A percentile compares a stretch with the other conserved stretches of the same genome.
phyloP scores from a whole-genome alignment of 2,888 invertebrate species.

The Stenchaetothrips biformis region DNA sequence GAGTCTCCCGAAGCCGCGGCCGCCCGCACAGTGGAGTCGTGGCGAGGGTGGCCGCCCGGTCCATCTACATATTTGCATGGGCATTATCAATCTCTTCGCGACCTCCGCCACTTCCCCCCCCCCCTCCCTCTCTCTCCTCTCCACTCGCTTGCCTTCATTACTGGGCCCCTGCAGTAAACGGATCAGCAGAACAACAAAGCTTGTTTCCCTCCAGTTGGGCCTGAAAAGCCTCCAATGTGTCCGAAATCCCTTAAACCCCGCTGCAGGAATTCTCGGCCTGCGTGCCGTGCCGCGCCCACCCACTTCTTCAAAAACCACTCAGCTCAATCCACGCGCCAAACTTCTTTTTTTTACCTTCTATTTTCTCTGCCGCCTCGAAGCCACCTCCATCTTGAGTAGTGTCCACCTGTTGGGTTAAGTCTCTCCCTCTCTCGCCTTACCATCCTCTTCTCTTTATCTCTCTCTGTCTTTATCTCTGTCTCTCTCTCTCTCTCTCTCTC shows the following conservation, averaged over 20 bases:
- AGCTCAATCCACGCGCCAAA: constrained; percentile 26
- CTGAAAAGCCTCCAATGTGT: constrained; percentile 7
- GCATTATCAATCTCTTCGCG: not conserved
- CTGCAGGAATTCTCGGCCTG: not conserved
- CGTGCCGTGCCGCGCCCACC: not conserved
- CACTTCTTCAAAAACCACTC: constrained; percentile 2
- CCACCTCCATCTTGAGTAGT: not conserved
- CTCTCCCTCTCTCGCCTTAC: not conserved
- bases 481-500: constrained; percentile 26
- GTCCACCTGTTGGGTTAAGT: constrained; percentile 32
- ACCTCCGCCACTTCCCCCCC: not conserved
- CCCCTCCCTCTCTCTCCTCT: not conserved
- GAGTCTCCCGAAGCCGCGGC: not conserved
- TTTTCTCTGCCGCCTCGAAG: not conserved
- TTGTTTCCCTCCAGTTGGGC: not conserved
- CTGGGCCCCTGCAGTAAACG: not conserved
- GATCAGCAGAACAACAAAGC: not conserved
- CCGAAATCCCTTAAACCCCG: not conserved
- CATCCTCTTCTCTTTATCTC: not conserved
- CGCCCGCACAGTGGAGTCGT: not conserved
- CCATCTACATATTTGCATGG: not conserved
- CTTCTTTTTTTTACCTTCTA: not conserved
- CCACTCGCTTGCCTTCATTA: not conserved
- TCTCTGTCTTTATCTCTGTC: constrained; percentile 1
- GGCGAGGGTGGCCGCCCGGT: not conserved